Evolutionary conservation across 2,888 invertebrate species (phyloP), one percentile per base, ranked within the genome.

Genomic region (Stenoptilia bipunctidactyla): DNA sequence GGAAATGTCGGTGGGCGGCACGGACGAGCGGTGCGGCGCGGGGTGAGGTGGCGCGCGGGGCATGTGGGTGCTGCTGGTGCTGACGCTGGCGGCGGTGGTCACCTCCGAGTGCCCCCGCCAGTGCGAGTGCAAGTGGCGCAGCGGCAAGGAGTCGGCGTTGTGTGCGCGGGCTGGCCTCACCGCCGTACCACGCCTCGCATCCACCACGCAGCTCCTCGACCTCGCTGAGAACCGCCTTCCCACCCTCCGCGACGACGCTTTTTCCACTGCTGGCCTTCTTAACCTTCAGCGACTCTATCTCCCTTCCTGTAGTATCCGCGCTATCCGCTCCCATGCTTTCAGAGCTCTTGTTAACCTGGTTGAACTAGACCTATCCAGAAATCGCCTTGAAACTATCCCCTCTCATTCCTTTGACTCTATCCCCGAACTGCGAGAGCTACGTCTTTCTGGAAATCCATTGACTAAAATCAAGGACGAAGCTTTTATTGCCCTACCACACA

Each of bases 101-200:
- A 74, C 83, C 58, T 87, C 88, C 59, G 90, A 89, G 55, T 92
- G 92, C 65, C 92, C 92, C 39, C 86, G 86, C 46, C 85, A 89
- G 54, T 94, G 94, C 79, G 92, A 93, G 73, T 94, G 94, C 86
- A 93, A 93, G 76, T 94, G 94, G 94, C 92, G 92, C 69, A 90
- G 90, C 63, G 93, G 93, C 56, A 94, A 94, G 72, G 93, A 93
- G 75, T 91, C 92, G 38, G 93, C 92, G 42, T 84, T 91, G 55
- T 94, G 94, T 77, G 86, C 88, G 54, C 90, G 89, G 66, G 91
- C 91, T 45, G 91, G 91, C 63, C 86, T 93, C 54, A 87, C 89
- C 52, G 85, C 87, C 57, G 88, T 94, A 52, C 82, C 85, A 37
- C 89, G 89, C 47, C 86, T 93, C 45, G 93, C 92, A 52, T 88